phyloP scores from a whole-genome alignment of 1,140 invertebrate genomes.

The Batillaria attramentaria region DNA sequence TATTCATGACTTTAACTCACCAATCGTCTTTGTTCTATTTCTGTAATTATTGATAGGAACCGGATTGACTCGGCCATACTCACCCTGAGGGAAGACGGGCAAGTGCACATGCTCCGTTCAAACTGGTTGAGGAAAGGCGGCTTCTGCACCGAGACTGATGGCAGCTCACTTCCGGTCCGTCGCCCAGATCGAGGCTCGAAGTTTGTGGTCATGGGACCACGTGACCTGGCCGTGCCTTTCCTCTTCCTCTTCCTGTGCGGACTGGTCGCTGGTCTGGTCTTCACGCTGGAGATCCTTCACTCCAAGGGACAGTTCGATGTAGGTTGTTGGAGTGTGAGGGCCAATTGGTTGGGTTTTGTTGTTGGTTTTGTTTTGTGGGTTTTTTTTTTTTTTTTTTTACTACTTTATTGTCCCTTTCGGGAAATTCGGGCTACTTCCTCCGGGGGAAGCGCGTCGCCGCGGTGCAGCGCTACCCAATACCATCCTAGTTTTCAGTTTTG shows the following conservation, averaged over 20 bases:
- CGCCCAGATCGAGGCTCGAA: constrained; percentile 1
- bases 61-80: constrained; percentile 12
- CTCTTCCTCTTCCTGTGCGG: constrained; percentile 11
- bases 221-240: constrained; percentile 21
- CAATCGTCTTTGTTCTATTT: not conserved
- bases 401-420: too few species aligned
- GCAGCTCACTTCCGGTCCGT: not conserved
- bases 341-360: too few species aligned
- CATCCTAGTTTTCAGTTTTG: too few species aligned
- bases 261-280: not conserved
- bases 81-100: constrained; percentile 1
- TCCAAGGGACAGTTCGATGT: not conserved
- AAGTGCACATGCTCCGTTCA: not conserved
- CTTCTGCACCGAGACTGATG: constrained; percentile 18
- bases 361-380: too few species aligned
- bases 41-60: not conserved
- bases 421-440: too few species aligned
- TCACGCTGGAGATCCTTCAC: constrained; percentile 4
- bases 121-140: constrained; percentile 11
- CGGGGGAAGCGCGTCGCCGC: too few species aligned
- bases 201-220: constrained; percentile 15
- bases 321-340: too few species aligned
- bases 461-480: too few species aligned
- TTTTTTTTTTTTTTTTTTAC: too few species aligned
- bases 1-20: not conserved